Percentiles rank a stretch among this genome's conserved stretches.
Evolutionary conservation across 1,140 invertebrate genomes (phyloP).

Genomic region (Drosophila kohkoa): DNA sequence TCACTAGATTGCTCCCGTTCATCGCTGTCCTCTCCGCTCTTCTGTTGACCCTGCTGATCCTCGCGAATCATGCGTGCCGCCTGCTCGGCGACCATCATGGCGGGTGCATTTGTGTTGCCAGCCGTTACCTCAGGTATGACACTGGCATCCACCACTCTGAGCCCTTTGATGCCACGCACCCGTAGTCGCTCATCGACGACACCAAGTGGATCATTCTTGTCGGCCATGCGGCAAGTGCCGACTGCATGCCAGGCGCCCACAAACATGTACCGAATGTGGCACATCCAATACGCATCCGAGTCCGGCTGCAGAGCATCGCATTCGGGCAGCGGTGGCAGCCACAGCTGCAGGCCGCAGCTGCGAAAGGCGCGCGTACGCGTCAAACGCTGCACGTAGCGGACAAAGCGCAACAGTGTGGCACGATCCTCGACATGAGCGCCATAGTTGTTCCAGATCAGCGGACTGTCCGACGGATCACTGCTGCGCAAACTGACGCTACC

Average conservation of each 20-base stretch:
- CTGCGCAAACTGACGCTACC: conserved; percentile 82
- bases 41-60: conserved; percentile 53
- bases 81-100: conserved; percentile 92
- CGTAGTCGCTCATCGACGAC: conserved; percentile 89
- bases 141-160: conserved; percentile 92
- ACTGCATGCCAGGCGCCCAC: conserved; percentile 89
- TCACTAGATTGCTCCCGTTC: no score
- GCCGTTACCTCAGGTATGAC: conserved; percentile 91
- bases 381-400: conserved; percentile 85
- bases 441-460: conserved; percentile 93
- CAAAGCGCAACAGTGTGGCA: conserved; percentile 89
- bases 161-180: conserved; percentile 87
- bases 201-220: conserved; percentile 86
- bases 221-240: conserved; percentile 92
- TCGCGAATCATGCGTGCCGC: conserved; percentile 89
- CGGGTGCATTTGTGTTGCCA: conserved; percentile 91
- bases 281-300: conserved; percentile 88
- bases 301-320: conserved; percentile 83
- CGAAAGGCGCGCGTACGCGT: conserved; percentile 85
- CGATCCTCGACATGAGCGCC: conserved; percentile 89
- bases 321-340: conserved; percentile 83
- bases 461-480: conserved; percentile 85
- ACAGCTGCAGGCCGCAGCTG: conserved; percentile 82
- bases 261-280: conserved; percentile 87
- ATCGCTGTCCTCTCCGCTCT: neutral